Evolutionary conservation across 2,888 invertebrate species (phyloP).

Genomic region (Stratiomys singularior): DNA sequence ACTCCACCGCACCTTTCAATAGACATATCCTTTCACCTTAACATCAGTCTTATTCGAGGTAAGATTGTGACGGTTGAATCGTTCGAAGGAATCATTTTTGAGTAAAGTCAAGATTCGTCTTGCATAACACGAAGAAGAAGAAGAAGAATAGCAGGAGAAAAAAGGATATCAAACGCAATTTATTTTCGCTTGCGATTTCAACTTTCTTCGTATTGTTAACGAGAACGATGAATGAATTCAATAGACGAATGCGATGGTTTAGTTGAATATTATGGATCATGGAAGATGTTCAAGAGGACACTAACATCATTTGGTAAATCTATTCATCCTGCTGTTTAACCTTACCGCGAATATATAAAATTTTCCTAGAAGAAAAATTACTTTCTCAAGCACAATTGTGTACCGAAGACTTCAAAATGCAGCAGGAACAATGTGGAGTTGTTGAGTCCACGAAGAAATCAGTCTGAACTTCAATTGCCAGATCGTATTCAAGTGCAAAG

Average conservation of each 20-base stretch:
- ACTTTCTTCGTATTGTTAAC: constrained; percentile 25
- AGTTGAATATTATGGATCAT: not conserved
- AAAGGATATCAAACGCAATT: constrained; percentile 25
- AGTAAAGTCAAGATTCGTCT: too few relatives aligned
- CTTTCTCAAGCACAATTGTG: not conserved
- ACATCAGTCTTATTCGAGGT: not conserved
- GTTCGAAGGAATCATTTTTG: not conserved
- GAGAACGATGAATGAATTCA: not conserved
- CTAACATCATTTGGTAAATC: not conserved
- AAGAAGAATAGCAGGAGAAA: not conserved
- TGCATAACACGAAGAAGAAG: not conserved
- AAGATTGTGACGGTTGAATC: constrained; percentile 19
- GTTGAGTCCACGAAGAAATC: too few relatives aligned
- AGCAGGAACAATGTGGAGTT: too few relatives aligned
- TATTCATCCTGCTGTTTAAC: not conserved
- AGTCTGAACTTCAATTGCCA: too few relatives aligned
- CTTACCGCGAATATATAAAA: not conserved
- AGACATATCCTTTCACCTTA: constrained; percentile 6
- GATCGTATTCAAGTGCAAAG: too few relatives aligned
- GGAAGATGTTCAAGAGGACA: constrained; percentile 1
- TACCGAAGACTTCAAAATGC: not conserved
- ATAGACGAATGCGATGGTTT: too few relatives aligned
- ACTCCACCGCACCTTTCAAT: too few relatives aligned
- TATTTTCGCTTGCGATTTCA: constrained; percentile 43
- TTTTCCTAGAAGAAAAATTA: not conserved